Evolutionary conservation across 1,140 invertebrate genomes (phyloP), one percentile per base, ranked within the genome.

Genomic region (Myzus persicae): DNA sequence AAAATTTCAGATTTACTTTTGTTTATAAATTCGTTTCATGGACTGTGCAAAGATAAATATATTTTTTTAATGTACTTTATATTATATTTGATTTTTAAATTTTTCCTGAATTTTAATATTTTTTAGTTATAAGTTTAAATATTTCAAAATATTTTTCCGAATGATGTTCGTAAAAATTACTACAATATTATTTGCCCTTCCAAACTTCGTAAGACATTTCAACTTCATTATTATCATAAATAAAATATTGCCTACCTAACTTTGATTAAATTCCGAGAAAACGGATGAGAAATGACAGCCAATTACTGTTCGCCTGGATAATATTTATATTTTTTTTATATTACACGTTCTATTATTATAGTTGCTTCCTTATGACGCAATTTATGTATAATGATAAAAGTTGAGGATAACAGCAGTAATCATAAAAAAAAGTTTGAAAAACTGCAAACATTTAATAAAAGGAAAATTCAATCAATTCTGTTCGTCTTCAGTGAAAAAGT

Each of bases 331-430:
- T n/a, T 20, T 76, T n/a, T n/a, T 76, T 51, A 5, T n/a, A 36
- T n/a, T 36, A 76, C n/a, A n/a, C 59, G 59, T 18, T 5, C 59
- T 76, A 76, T n/a, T 76, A 76, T n/a, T 76, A 76, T 76, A 36
- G 59, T n/a, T 18, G 31, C 59, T n/a, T n/a, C 5, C 14, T 76
- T 76, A 67, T n/a, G 59, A 67, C 11, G 59, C 14, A 76, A 76
- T 76, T 76, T 76, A 76, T 76, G n/a, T 76, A n/a, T 76, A n/a
- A n/a, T 76, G 59, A 76, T 76, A 76, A 76, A 76, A 76, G 59
- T 76, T 76, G 20, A n/a, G 31, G 31, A 67, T n/a, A 67, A 67
- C 9, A 14, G 59, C 6, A 76, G 36, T 36, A 76, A 76, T 76
- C n/a, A n/a, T 76, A 76, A 67, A n/a, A 67, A 59, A n/a, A n/a